These are phyloP conservation scores for Grantiella picta DNA, from an alignment of 2,113 vertebrate genomes.

Conservation along the genomic window DNA sequence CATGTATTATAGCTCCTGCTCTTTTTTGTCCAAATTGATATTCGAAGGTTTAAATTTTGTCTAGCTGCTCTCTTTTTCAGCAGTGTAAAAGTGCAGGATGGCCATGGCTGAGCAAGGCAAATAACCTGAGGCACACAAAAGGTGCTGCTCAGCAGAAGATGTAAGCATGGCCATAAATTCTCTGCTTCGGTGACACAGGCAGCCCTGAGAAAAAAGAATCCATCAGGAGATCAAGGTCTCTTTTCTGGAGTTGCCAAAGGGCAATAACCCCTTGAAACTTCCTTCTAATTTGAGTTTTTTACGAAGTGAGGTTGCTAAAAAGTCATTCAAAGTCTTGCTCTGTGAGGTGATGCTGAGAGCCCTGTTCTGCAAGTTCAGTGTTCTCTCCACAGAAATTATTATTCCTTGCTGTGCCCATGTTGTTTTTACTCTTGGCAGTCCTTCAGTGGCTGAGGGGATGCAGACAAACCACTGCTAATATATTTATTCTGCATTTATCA, in stretches of 20 bases:
- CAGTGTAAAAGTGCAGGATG: background rate
- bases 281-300: background rate
- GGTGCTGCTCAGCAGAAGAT: conserved; percentile 6
- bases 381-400: background rate
- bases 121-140: background rate
- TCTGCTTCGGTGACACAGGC: background rate
- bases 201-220: background rate
- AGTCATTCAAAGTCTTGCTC: background rate
- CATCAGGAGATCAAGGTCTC: conserved; percentile 1
- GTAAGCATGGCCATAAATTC: background rate
- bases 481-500: background rate
- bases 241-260: background rate
- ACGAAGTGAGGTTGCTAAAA: background rate
- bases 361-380: background rate
- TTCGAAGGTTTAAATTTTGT: background rate
- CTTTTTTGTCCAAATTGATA: background rate
- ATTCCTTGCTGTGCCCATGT: background rate
- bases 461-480: background rate
- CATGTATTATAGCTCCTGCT: background rate
- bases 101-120: background rate
- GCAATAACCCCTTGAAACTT: background rate
- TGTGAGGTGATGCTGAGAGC: background rate
- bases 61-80: background rate
- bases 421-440: background rate
- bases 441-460: background rate